Base-by-base conservation (phyloP, 2,888 invertebrate genomes). In the Epinotia nisella region DNA sequence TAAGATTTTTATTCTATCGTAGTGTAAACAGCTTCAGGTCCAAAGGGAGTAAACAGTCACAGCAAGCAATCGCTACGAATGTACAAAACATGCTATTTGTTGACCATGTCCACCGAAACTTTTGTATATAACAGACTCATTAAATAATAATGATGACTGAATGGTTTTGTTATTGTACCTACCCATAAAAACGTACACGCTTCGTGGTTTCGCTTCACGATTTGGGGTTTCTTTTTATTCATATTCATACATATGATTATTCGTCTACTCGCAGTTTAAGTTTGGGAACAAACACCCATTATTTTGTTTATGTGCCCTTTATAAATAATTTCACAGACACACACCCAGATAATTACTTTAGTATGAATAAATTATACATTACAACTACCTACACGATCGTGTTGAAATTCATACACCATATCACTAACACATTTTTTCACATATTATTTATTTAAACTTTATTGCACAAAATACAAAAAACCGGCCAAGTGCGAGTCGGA, bases 91-190 rank as follows among this genome's bases (percentile, higher is more conserved):
- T 76, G 79, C 78, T 80, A 78, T 82, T 85, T 86, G 85, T 86
- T 88, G 85, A 89, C 79, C 82, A 87, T 88, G 85, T 92, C 93
- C 93, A 92, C 93, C 92, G 92, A 92, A 85, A 86, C 83, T 89
- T 90, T 91, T 92, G 90, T 92, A 92, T 88, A 90, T 91, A 91
- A 91, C 85, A 79, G 86, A 88, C 86, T 90, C 89, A 92, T 91
- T 92, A 91, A 90, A 89, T 82, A 82, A 87, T 86, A 88, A 91
- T 90, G 88, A 92, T 89, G 91, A 93, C 87, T 87, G 86, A 86
- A 55, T 58, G 61, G 74, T 79, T 56, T 79, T 87, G 85, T 87
- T 78, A 85, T 85, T 69, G 17, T 55, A 39, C 41, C 41, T 41
- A 58, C 19, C 61, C 69, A 35, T 39, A 61, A 53, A 60, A 60